phyloP scores from a whole-genome alignment of 1,140 invertebrate genomes.

The Drosophila busckii region DNA sequence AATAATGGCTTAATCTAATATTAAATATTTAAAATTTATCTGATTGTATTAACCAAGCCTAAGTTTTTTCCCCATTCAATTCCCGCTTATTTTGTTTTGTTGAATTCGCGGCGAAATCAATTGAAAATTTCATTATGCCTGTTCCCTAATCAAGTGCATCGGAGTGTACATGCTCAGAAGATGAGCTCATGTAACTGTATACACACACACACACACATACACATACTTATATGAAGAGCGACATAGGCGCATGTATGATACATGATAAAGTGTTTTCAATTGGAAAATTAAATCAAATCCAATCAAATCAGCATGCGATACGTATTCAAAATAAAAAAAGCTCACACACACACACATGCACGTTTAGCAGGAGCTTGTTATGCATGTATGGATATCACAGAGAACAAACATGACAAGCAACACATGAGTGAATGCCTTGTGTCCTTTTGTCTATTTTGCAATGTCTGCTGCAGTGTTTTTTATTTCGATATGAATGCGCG shows the following conservation, averaged over 20 bases:
- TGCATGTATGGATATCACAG: background rate
- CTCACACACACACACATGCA: constrained; percentile 6
- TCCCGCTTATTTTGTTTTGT: too few relatives aligned
- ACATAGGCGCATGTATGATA: constrained; percentile 21
- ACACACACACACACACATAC: background rate
- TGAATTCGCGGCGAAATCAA: too few relatives aligned
- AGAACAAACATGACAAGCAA: constrained; percentile 34
- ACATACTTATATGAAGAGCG: constrained; percentile 1
- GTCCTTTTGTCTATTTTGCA: background rate
- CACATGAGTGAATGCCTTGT: constrained; percentile 47
- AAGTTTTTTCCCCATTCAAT: too few relatives aligned
- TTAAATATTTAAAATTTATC: too few relatives aligned
- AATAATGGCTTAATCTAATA: too few relatives aligned
- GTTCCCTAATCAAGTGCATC: too few relatives aligned
- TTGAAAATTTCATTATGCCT: too few relatives aligned
- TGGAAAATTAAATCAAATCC: constrained; percentile 77
- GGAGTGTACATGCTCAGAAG: too few relatives aligned
- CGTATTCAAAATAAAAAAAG: too few relatives aligned
- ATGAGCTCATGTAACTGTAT: too few relatives aligned
- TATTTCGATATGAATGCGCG: constrained; percentile 54
- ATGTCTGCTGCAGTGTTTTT: constrained; percentile 43
- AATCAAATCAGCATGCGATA: constrained; percentile 72
- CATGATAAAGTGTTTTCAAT: constrained; percentile 75
- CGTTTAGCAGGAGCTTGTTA: background rate
- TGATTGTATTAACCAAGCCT: too few relatives aligned